Evolutionary conservation across 2,113 vertebrate species (phyloP).

Genomic region (Tympanuchus pallidicinctus): DNA sequence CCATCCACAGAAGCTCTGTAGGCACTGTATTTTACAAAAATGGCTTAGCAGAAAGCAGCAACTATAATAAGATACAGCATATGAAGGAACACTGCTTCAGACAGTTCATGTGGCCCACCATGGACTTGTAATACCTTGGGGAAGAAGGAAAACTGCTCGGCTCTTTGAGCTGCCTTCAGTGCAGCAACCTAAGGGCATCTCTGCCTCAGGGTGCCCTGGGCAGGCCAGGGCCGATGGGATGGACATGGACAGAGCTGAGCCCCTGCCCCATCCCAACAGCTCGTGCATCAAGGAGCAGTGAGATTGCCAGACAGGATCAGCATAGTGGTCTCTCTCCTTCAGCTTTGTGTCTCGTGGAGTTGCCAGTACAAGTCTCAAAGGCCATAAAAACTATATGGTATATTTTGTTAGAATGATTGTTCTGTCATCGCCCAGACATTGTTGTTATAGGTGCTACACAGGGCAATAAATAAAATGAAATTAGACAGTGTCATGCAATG

Average conservation of each 20-base stretch:
- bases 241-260: not conserved
- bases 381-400: not conserved
- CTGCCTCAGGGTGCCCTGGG: not conserved
- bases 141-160: not conserved
- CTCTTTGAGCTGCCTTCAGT: not conserved
- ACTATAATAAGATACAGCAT: not conserved
- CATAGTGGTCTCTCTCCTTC: not conserved
- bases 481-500: not conserved
- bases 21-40: not conserved
- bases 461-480: not conserved
- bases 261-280: not conserved
- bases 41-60: not conserved
- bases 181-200: not conserved
- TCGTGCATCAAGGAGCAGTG: not conserved
- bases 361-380: not conserved
- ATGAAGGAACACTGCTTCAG: not conserved
- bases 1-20: not conserved
- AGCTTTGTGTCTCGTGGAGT: rapidly evolving
- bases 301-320: not conserved
- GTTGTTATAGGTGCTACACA: not conserved
- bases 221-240: not conserved
- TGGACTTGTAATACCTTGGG: not conserved
- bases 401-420: not conserved
- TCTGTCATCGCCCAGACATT: not conserved
- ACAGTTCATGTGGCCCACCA: not conserved